Conservation (phyloP, 2,888 invertebrate genomes). For the Galerucella nymphaeae region DNA sequence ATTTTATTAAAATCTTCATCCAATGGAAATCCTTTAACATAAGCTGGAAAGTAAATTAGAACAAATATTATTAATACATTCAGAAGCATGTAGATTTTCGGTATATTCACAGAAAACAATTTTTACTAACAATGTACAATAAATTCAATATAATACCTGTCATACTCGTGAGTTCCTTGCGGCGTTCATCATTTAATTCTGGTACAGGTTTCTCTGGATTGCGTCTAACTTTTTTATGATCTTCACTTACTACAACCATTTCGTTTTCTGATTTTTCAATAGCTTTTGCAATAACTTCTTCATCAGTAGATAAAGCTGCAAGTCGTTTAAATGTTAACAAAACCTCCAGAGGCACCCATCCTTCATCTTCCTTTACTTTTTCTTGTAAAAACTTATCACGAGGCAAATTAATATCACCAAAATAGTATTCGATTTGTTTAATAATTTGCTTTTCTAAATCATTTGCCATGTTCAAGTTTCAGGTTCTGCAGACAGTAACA, state of each 20-base stretch:
- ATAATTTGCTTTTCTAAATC: slow-evolving; percentile 73
- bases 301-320: slow-evolving; percentile 75
- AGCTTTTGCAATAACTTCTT: slow-evolving; percentile 77
- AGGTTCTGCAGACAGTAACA: slow-evolving; percentile 1
- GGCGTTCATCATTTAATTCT: slow-evolving; percentile 85
- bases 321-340: slow-evolving; percentile 92
- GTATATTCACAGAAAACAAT: background rate
- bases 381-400: slow-evolving; percentile 94
- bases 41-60: slow-evolving; percentile 67
- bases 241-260: slow-evolving; percentile 76
- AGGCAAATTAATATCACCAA: slow-evolving; percentile 90
- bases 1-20: slow-evolving; percentile 75
- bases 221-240: slow-evolving; percentile 75
- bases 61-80: background rate
- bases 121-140: background rate
- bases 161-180: slow-evolving; percentile 79
- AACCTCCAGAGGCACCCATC: slow-evolving; percentile 88
- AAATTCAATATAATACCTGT: slow-evolving; percentile 65
- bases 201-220: slow-evolving; percentile 81
- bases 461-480: slow-evolving; percentile 52
- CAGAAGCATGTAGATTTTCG: background rate
- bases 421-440: slow-evolving; percentile 76
- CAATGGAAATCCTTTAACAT: slow-evolving; percentile 88
- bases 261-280: slow-evolving; percentile 79
- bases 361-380: slow-evolving; percentile 86